Evolutionary conservation across 2,113 vertebrate genomes (phyloP).

Genomic region (Anser cygnoides): DNA sequence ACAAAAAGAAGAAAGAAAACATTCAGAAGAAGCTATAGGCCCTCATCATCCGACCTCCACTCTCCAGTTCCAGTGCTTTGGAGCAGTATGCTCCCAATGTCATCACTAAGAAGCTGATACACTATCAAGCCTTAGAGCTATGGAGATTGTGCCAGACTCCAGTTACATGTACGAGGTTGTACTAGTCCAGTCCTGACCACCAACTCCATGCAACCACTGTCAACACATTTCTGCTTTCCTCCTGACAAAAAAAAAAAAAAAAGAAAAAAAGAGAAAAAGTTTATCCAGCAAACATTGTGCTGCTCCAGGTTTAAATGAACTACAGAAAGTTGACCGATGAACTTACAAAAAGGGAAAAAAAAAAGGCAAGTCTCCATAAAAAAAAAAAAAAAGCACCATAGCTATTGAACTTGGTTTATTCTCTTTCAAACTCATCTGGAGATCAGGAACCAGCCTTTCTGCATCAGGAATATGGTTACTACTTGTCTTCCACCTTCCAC

Average conservation of each 20-base stretch:
- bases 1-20: background rate
- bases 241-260: background rate
- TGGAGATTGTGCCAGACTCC: background rate
- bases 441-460: background rate
- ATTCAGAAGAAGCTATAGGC: background rate
- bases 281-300: background rate
- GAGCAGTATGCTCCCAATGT: background rate
- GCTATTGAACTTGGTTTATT: background rate
- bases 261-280: background rate
- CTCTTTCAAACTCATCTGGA: background rate
- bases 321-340: background rate
- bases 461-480: background rate
- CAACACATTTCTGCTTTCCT: background rate
- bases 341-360: background rate
- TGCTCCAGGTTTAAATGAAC: background rate
- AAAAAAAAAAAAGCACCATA: background rate
- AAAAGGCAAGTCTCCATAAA: background rate
- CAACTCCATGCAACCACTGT: background rate
- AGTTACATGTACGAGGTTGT: conserved; percentile 9
- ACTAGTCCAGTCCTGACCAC: background rate
- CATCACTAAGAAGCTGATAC: background rate
- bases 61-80: background rate
- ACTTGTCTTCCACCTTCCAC: background rate
- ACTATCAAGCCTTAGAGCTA: background rate
- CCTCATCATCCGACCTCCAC: background rate